Percentiles rank a stretch among this genome's conserved stretches.
phyloP scores from a whole-genome alignment of 35 echinoderm and acorn worm species.

The Apostichopus parvimensis region DNA sequence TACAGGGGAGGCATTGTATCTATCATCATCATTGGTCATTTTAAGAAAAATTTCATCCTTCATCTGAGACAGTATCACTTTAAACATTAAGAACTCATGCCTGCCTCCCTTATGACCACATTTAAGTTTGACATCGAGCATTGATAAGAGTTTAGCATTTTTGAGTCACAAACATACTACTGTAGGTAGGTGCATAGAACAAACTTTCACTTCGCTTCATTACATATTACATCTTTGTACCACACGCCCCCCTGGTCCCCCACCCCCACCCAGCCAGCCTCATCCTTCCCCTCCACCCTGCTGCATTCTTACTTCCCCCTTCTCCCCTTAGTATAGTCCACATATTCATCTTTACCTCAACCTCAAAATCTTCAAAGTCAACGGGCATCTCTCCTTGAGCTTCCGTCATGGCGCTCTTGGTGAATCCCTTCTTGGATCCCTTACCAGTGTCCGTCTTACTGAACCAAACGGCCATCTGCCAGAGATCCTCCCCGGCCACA shows the following conservation, averaged over 20 bases:
- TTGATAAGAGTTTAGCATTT: too few relatives aligned
- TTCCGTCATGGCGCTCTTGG: slow-evolving; percentile 6
- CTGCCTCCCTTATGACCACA: too few relatives aligned
- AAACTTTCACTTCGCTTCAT: background rate
- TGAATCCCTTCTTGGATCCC: slow-evolving; percentile 23
- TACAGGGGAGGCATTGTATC: too few relatives aligned
- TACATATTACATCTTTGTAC: too few relatives aligned
- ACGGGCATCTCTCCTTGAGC: slow-evolving; percentile 45
- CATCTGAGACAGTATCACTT: too few relatives aligned
- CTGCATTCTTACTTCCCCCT: background rate
- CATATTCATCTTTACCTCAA: slow-evolving; percentile 27
- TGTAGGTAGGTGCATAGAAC: background rate
- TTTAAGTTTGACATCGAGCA: too few relatives aligned
- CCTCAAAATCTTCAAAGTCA: slow-evolving; percentile 42
- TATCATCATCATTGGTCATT: too few relatives aligned
- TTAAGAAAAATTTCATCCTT: too few relatives aligned
- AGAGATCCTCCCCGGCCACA: slow-evolving; percentile 20
- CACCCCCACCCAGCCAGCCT: background rate
- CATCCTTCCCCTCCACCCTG: background rate
- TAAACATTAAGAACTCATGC: too few relatives aligned
- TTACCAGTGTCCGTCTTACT: slow-evolving; percentile 47
- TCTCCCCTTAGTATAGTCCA: background rate
- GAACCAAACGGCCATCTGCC: slow-evolving; percentile 55
- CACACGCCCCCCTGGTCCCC: background rate
- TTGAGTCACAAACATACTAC: too few relatives aligned